A percentile compares a stretch with the other conserved stretches of the same genome.
phyloP scores from a whole-genome alignment of 2,113 vertebrate species.

The Hypanus sabinus region DNA sequence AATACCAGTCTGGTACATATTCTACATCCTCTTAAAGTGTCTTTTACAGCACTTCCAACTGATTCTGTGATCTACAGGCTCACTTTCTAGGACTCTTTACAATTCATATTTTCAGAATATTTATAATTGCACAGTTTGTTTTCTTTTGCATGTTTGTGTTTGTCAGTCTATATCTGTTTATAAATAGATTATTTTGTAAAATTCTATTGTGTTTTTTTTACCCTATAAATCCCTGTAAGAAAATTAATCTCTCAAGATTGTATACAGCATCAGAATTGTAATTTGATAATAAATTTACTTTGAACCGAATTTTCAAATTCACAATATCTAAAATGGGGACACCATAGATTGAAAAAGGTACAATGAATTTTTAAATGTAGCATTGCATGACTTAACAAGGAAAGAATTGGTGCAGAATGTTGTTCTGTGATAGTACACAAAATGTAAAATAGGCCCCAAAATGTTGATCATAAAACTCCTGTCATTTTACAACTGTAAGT shows the following conservation, averaged over 20 bases:
- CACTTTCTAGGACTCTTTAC: too few relatives aligned
- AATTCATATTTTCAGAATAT: too few relatives aligned
- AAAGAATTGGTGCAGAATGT: background rate
- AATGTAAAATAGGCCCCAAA: background rate
- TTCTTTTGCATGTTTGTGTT: too few relatives aligned
- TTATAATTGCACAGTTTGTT: too few relatives aligned
- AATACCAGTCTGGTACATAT: conserved; percentile 31
- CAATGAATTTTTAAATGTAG: background rate
- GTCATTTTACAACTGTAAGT: background rate
- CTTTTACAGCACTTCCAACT: background rate
- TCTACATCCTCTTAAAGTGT: conserved; percentile 29
- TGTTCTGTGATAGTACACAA: background rate
- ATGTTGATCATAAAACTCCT: conserved; percentile 3
- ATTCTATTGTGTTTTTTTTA: too few relatives aligned
- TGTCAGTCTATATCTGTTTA: too few relatives aligned
- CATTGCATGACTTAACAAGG: background rate
- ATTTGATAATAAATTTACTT: too few relatives aligned
- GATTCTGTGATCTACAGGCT: too few relatives aligned
- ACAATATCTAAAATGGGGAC: background rate
- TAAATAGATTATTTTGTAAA: too few relatives aligned
- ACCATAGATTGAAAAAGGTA: background rate
- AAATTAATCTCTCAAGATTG: too few relatives aligned
- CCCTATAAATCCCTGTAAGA: too few relatives aligned
- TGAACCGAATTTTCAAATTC: background rate
- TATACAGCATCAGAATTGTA: too few relatives aligned